These are phyloP conservation scores for Mayetiola destructor DNA, from an alignment of 2,888 invertebrate genomes.

Conservation along the genomic window DNA sequence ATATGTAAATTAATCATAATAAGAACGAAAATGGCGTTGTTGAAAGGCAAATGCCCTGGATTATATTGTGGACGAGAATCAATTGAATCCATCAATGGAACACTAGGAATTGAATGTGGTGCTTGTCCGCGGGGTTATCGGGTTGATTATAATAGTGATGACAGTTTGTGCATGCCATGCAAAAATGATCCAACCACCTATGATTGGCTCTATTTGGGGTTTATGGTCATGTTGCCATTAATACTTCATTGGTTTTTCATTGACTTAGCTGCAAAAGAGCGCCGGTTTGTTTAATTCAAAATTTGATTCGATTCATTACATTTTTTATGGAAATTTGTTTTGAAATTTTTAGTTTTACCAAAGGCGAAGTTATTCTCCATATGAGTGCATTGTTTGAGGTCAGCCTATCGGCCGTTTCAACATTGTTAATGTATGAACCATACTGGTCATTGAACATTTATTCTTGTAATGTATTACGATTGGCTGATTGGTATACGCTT, in stretches of 20 bases:
- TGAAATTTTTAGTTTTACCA: conserved; percentile 44
- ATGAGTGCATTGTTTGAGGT: conserved; percentile 74
- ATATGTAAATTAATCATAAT: too few relatives aligned
- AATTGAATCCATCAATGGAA: conserved; percentile 36
- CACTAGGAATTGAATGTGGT: conserved; percentile 60
- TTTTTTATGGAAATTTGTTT: not conserved
- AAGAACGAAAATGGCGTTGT: not conserved
- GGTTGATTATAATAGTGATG: conserved; percentile 47
- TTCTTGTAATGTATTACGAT: conserved; percentile 61
- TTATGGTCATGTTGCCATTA: conserved; percentile 79
- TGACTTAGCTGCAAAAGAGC: conserved; percentile 60
- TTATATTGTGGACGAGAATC: conserved; percentile 41
- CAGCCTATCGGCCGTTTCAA: conserved; percentile 53
- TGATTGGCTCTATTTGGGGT: conserved; percentile 87
- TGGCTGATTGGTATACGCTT: conserved; percentile 95
- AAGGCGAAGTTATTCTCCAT: conserved; percentile 62
- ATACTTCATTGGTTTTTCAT: conserved; percentile 88
- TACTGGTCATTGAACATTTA: conserved; percentile 57
- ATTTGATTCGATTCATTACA: conserved; percentile 1
- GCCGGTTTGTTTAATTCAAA: conserved; percentile 39
- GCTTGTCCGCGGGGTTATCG: conserved; percentile 74
- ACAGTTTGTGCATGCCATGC: conserved; percentile 55
- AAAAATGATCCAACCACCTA: conserved; percentile 62
- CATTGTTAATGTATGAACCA: conserved; percentile 71
- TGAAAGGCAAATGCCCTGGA: conserved; percentile 27